Evolutionary conservation across 2,113 vertebrate genomes (phyloP), one percentile per base, ranked within the genome.

Genomic region (Oenanthe melanoleuca): DNA sequence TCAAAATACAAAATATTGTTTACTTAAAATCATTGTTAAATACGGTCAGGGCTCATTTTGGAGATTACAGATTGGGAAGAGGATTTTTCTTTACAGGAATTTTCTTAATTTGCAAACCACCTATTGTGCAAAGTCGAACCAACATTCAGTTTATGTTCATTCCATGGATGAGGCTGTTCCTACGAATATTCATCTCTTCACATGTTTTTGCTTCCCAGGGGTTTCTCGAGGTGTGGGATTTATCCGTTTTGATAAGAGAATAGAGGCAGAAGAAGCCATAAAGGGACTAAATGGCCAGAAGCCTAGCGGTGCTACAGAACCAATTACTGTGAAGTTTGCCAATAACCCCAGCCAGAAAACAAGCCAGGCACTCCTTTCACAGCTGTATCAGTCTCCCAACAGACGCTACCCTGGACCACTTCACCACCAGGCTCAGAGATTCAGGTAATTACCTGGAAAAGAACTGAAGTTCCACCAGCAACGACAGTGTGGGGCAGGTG

Each of bases 311-410:
- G 99, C 99, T 79, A 99, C 99, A 14, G 99, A 99, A 98, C 99
- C 99, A 94, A 99, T 99, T 98, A 99, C 99, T 83, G 99, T 99
- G 98, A 99, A 99, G 98, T 99, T 99, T 96, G 99, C 99, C 98
- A 99, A 99, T 98, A 99, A 99, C 97, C 99, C 99, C 96, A 99
- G 99, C 98, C 99, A 99, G 99, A 99, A 99, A 98, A 99, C 99
- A 98, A 99, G 99, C 98, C 99, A 99, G 98, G 99, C 99, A 61
- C 98, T 99, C 88, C 99, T 99, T 90, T 99, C 99, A 82, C 99
- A 99, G 97, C 98, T 99, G 88, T 99, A 99, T 98, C 99, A 99
- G 98, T 99, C 99, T 88, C 99, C 99, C 93, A 99, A 99, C 96
- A 98, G 99, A 97, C 99, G 99, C 96, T 99, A 99, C 97, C 99